Evolutionary conservation across 2,113 vertebrate species (phyloP).

Genomic region (human): GRCh38 chr21:35852501-35853000

Average conservation of each 20-base stretch:
- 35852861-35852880: not conserved
- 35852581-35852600: not conserved
- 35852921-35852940: constrained; percentile 36
- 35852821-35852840: not conserved
- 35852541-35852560: not conserved
- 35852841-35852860: not conserved
- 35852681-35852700: accelerated
- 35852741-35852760: not conserved
- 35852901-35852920: not conserved
- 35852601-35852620: constrained; percentile 22
- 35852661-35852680: not conserved
- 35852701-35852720: not conserved
- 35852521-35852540: not conserved
- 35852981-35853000: not conserved
- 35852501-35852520: not conserved
- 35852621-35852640: not conserved
- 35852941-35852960: not conserved
- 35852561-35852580: not conserved
- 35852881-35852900: not conserved
- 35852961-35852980: not conserved
- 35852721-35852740: accelerated
- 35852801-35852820: not conserved
- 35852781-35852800: not conserved
- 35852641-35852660: not conserved
- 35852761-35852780: not conserved